Conservation (phyloP, 2,888 invertebrate species). For the Isoperla grammatica region DNA sequence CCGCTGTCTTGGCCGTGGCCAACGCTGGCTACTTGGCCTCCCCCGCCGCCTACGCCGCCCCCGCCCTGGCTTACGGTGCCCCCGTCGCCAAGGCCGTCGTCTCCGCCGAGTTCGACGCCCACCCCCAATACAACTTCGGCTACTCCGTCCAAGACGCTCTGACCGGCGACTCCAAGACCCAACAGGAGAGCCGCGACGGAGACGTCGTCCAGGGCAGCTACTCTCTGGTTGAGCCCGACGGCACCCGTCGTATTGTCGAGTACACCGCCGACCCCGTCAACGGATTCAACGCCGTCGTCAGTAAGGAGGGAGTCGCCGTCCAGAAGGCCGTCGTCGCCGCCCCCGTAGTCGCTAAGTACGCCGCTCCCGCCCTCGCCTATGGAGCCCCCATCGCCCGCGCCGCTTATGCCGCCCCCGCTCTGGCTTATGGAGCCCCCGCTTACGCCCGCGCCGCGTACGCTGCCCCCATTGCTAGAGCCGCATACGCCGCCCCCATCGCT, state of each 20-base stretch:
- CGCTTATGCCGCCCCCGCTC: conserved; percentile 8
- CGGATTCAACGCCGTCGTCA: conserved; percentile 30
- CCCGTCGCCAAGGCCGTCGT: conserved; percentile 22
- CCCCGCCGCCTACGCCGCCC: conserved; percentile 19
- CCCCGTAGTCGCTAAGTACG: conserved; percentile 2
- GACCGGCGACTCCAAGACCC: conserved; percentile 30
- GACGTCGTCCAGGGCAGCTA: conserved; percentile 28
- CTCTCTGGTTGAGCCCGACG: conserved; percentile 29
- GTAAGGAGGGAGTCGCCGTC: conserved; percentile 7
- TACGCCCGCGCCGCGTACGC: conserved; percentile 12
- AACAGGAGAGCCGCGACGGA: conserved; percentile 28
- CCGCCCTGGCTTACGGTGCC: conserved; percentile 22
- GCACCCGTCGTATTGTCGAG: conserved; percentile 28
- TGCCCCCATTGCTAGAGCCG: conserved; percentile 16
- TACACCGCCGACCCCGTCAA: conserved; percentile 30
- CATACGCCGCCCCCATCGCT: conserved; percentile 24
- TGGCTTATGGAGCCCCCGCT: conserved; percentile 14
- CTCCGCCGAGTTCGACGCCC: conserved; percentile 27
- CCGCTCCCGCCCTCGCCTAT: conserved; percentile 16
- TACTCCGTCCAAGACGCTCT: conserved; percentile 27
- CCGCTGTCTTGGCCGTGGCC: conserved; percentile 28
- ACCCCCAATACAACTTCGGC: conserved; percentile 26
- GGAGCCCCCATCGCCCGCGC: neutral
- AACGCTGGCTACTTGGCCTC: conserved; percentile 26
- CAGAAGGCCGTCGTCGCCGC: conserved; percentile 16